Conservation (phyloP, 2,888 invertebrate species). For the Agrochola macilenta region DNA sequence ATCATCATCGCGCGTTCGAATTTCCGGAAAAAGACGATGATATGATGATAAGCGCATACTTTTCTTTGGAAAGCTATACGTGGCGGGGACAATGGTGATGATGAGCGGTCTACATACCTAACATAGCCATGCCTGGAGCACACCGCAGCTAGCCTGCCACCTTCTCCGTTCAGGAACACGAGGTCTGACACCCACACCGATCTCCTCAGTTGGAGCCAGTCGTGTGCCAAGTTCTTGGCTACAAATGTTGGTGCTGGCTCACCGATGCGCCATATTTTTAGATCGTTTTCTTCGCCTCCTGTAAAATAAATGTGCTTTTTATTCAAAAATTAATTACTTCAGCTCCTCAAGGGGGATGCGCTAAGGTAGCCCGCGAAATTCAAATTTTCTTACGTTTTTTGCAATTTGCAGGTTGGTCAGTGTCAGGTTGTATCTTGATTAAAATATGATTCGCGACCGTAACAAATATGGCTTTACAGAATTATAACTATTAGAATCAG, state of each 20-base stretch:
- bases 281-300: conserved; percentile 97
- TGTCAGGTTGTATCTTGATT: too few species aligned
- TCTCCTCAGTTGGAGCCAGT: conserved; percentile 95
- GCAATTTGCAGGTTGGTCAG: too few species aligned
- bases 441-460: too few species aligned
- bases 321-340: too few species aligned
- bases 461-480: too few species aligned
- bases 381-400: too few species aligned
- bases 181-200: conserved; percentile 97
- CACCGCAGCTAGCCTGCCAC: conserved; percentile 91
- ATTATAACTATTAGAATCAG: too few species aligned
- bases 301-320: conserved; percentile 65
- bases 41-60: not conserved
- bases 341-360: too few species aligned
- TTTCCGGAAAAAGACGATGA: not conserved
- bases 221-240: conserved; percentile 94
- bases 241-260: conserved; percentile 87
- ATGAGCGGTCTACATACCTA: conserved; percentile 79
- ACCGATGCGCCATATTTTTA: conserved; percentile 95
- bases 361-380: too few species aligned
- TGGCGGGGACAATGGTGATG: not conserved
- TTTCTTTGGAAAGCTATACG: not conserved
- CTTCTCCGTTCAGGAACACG: conserved; percentile 92
- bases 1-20: not conserved
- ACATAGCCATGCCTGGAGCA: conserved; percentile 96